Evolutionary conservation across 1,140 invertebrate genomes (phyloP).

Genomic region (Stenopsyche tienmushanensis): DNA sequence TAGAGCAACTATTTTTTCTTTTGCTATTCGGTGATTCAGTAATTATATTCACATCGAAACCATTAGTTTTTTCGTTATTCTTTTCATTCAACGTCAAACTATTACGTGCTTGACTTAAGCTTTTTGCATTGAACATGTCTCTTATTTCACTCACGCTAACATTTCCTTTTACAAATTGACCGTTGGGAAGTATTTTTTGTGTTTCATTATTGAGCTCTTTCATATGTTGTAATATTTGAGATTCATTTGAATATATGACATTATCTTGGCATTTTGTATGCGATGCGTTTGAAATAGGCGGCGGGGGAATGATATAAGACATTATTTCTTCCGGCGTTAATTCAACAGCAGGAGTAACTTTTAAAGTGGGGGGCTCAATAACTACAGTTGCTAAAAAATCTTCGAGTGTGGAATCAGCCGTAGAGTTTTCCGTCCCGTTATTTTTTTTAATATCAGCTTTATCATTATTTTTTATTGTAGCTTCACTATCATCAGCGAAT

Average conservation of each 20-base stretch:
- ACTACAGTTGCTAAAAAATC: constrained; percentile 80
- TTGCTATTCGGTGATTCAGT: constrained; percentile 53
- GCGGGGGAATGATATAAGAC: constrained; percentile 79
- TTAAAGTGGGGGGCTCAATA: constrained; percentile 73
- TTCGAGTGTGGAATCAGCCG: constrained; percentile 61
- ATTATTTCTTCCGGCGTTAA: constrained; percentile 76
- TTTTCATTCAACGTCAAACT: constrained; percentile 55
- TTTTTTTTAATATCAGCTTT: neutral
- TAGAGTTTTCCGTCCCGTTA: neutral
- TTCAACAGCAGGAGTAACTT: constrained; percentile 67
- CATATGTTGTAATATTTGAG: constrained; percentile 44
- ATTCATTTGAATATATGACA: constrained; percentile 50
- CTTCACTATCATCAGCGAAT: constrained; percentile 63
- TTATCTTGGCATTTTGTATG: constrained; percentile 46
- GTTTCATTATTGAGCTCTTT: constrained; percentile 44
- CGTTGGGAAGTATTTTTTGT: constrained; percentile 43
- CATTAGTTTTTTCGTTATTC: constrained; percentile 41
- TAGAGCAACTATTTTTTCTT: constrained; percentile 50
- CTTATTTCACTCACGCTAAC: constrained; percentile 56
- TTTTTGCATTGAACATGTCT: constrained; percentile 55
- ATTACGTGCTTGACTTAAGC: constrained; percentile 54
- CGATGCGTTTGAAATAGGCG: constrained; percentile 59
- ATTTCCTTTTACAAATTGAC: constrained; percentile 53
- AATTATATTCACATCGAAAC: constrained; percentile 44
- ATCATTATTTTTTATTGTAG: constrained; percentile 41